phyloP scores from a whole-genome alignment of 2,113 vertebrate genomes.

The Antechinus stuartii region DNA sequence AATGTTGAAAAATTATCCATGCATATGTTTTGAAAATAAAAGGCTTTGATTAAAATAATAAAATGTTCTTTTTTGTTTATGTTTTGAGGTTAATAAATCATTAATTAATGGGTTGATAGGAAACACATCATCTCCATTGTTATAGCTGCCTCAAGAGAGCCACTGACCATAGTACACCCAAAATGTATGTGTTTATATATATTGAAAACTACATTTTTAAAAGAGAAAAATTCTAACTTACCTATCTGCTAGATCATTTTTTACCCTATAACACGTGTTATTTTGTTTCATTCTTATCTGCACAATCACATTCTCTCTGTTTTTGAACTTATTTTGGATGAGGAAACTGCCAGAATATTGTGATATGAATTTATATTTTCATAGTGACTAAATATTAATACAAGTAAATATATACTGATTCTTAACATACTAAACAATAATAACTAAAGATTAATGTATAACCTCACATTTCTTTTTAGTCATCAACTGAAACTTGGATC shows the following conservation, averaged over 20 bases:
- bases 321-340: conserved; percentile 39
- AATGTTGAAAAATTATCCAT: too few relatives aligned
- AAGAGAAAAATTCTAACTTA: conserved; percentile 13
- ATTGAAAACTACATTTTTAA: background rate
- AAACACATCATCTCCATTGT: background rate
- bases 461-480: conserved; percentile 23
- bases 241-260: background rate
- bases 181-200: background rate
- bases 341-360: background rate
- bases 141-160: background rate
- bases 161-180: background rate
- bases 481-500: background rate
- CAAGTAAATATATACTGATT: conserved; percentile 19
- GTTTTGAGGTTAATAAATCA: background rate
- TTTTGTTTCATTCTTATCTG: background rate
- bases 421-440: background rate
- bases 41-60: too few relatives aligned
- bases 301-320: conserved; percentile 18
- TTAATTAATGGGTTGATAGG: background rate
- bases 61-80: background rate
- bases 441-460: background rate
- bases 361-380: conserved; percentile 27
- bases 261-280: background rate
- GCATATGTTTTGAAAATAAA: too few relatives aligned
- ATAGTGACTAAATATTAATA: conserved; percentile 33